Percentiles rank a stretch among this genome's conserved stretches.
Conservation (phyloP, 2,113 vertebrate genomes). For the Propithecus coquereli region DNA sequence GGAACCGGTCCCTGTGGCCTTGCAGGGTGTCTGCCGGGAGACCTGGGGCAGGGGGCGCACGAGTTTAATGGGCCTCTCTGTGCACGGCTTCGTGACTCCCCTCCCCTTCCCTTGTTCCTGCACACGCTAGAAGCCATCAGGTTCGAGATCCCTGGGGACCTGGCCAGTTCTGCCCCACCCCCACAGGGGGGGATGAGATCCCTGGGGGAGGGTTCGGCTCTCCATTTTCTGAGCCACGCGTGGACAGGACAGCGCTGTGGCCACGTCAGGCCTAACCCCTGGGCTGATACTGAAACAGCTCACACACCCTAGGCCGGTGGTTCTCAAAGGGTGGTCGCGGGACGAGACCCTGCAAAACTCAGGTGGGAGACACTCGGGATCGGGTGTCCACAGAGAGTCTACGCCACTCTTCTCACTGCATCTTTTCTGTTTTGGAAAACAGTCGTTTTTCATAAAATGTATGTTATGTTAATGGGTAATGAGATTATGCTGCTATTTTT, state of each 20-base stretch:
- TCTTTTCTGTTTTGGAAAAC: neutral
- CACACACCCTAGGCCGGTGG: rapidly evolving
- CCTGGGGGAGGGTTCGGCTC: neutral
- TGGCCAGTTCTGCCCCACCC: neutral
- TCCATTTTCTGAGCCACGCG: neutral
- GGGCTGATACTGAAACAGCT: rapidly evolving
- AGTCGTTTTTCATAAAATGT: neutral
- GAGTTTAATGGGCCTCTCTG: neutral
- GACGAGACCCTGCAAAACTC: no score
- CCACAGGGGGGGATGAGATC: neutral
- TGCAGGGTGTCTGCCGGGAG: conserved; percentile 94
- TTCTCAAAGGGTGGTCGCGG: neutral
- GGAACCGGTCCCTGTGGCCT: conserved; percentile 96
- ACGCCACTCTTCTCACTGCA: rapidly evolving
- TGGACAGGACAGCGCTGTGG: rapidly evolving
- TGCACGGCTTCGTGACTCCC: rapidly evolving
- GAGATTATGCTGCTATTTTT: no score
- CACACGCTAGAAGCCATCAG: neutral
- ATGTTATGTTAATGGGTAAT: neutral
- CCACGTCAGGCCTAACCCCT: neutral
- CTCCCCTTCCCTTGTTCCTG: neutral
- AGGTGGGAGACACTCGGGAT: rapidly evolving
- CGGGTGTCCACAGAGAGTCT: neutral
- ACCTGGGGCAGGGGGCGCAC: conserved; percentile 80
- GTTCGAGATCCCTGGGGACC: rapidly evolving